A percentile compares a stretch with the other conserved stretches of the same genome.
These are phyloP conservation scores for Amphimallon solstitiale DNA, from an alignment of 2,888 invertebrate species.

Conservation along the genomic window DNA sequence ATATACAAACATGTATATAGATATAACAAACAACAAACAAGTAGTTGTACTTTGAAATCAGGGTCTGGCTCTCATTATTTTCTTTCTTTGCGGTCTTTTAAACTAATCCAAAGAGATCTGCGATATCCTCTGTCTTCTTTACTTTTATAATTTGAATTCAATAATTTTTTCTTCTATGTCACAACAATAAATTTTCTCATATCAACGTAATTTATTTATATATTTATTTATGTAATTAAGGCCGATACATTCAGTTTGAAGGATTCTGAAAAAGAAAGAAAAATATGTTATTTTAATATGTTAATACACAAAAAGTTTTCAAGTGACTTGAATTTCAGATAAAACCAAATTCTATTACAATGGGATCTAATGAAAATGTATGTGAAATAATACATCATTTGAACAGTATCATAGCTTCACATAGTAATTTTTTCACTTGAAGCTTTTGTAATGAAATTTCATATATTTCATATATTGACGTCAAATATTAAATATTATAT, in stretches of 20 bases:
- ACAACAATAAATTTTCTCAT: constrained; percentile 63
- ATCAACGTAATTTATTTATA: constrained; percentile 57
- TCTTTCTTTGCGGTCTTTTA: constrained; percentile 56
- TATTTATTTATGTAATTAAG: constrained; percentile 57
- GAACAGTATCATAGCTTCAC: no score
- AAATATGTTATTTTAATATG: no score
- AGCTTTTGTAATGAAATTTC: no score
- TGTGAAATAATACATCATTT: no score
- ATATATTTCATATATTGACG: no score
- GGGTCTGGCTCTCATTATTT: constrained; percentile 60
- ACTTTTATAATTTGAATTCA: constrained; percentile 47
- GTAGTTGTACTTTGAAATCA: constrained; percentile 65
- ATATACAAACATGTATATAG: constrained; percentile 43
- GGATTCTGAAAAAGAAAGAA: constrained; percentile 62
- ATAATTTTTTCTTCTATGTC: constrained; percentile 55
- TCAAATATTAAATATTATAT: no score
- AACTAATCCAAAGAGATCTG: constrained; percentile 55
- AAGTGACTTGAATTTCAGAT: no score
- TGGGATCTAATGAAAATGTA: no score
- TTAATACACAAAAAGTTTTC: no score
- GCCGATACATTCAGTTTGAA: constrained; percentile 66
- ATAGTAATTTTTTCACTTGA: no score
- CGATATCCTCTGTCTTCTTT: constrained; percentile 43
- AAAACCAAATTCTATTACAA: no score
- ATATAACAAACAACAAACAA: constrained; percentile 61